Percentiles rank a stretch among this genome's conserved stretches.
These are phyloP conservation scores for Cynopterus brachyotis DNA, from an alignment of 2,113 vertebrate species.

Conservation along the genomic window DNA sequence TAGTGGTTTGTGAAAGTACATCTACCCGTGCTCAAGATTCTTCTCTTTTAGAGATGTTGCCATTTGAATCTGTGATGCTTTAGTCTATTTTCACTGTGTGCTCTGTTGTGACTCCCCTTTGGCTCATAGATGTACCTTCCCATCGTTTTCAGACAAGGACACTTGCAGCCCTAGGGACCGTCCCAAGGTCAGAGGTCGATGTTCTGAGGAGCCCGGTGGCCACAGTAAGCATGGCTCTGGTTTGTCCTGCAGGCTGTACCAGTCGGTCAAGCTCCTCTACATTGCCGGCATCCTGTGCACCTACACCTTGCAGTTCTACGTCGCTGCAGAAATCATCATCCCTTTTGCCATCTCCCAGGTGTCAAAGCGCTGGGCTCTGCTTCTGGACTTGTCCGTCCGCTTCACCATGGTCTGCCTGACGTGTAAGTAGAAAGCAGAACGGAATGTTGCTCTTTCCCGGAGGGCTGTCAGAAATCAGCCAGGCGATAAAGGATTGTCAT, in stretches of 20 bases:
- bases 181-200: not conserved
- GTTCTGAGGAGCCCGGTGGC: not conserved
- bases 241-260: slow-evolving; percentile 89
- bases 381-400: slow-evolving; percentile 88
- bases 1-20: not conserved
- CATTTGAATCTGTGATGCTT: not conserved
- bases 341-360: slow-evolving; percentile 84
- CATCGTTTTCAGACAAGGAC: not conserved
- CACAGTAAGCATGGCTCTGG: not conserved
- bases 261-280: slow-evolving; percentile 94
- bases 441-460: not conserved
- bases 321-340: slow-evolving; percentile 93
- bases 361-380: slow-evolving; percentile 83
- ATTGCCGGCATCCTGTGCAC: slow-evolving; percentile 94
- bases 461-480: not conserved
- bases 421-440: slow-evolving; percentile 87
- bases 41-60: not conserved
- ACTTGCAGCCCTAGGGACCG: not conserved
- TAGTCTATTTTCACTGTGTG: not conserved
- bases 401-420: slow-evolving; percentile 89
- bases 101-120: not conserved
- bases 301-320: slow-evolving; percentile 95
- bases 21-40: not conserved
- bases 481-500: not conserved
- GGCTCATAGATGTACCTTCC: not conserved